Evolutionary conservation across 2,888 invertebrate genomes (phyloP), one percentile per base, ranked within the genome.

Genomic region (Baccha elongata): DNA sequence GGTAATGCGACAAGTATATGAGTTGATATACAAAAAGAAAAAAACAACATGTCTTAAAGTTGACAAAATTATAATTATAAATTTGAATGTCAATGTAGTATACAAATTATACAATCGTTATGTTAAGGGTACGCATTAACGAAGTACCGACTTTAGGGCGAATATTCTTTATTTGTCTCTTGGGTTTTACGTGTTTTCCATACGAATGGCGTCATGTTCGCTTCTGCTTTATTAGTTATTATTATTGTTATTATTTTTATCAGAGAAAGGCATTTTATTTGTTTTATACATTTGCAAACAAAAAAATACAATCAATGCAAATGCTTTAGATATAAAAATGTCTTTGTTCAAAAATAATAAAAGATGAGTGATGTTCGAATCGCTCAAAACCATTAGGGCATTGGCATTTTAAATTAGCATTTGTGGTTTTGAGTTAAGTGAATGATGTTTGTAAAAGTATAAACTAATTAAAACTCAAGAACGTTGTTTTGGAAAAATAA

Each of bases 351-450:
- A 55, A 21, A 37, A 23, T 19, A 55, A 37, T 23, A 40, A 40
- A 58, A 19, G 11, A 23, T 8, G 37, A 55, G 21, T 21, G 21
- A 55, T 55, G 32, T 42, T 44, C 32, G 53, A 17, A 62, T 48
- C 23, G 10, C 37, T 40, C 37, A 23, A 37, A 40, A 37, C 37
- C 55, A 40, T 40, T 5, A 50, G 74, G 68, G 32, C 68, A 68
- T 67, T 74, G 74, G 40, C 62, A 53, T 52, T 48, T 46, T 23
- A 48, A 53, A 73, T 79, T 68, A 48, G 37, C 73, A 73, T 79
- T 67, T 73, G 58, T 42, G 46, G 35, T 13, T 52, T 50, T 8
- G 10, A 29, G 44, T 44, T 17, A 46, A 52, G 32, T 52, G 23
- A 26, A 76, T 40, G 4, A 17, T n/a, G 26, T 26, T 26, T 26